phyloP scores from a whole-genome alignment of 2,797 vertebrate genomes.

The Platyrinchus mystaceus region DNA sequence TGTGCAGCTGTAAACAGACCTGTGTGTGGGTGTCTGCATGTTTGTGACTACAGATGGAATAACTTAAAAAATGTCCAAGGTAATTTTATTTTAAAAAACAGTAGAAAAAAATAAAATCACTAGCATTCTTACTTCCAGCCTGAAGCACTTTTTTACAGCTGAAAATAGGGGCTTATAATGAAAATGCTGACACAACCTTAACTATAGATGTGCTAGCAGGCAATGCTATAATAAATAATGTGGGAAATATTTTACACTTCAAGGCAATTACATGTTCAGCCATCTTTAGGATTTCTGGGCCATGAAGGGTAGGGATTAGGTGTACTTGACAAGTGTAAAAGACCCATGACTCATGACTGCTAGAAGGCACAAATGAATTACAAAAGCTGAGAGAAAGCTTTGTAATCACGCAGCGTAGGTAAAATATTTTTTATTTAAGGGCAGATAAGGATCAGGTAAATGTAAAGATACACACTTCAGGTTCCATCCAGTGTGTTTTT shows the following conservation, averaged over 20 bases:
- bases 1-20: not conserved
- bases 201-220: slow-evolving; percentile 71
- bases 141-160: slow-evolving; percentile 71
- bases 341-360: slow-evolving; percentile 77
- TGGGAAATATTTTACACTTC: slow-evolving; percentile 79
- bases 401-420: slow-evolving; percentile 64
- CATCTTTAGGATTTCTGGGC: slow-evolving; percentile 78
- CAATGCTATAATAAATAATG: slow-evolving; percentile 75
- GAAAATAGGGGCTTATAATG: slow-evolving; percentile 73
- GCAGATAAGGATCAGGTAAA: slow-evolving; percentile 41
- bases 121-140: slow-evolving; percentile 63
- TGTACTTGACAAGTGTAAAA: slow-evolving; percentile 78
- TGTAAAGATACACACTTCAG: not conserved
- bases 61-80: slow-evolving; percentile 46
- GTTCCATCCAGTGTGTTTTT: not conserved
- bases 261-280: slow-evolving; percentile 80
- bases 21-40: not conserved
- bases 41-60: not conserved
- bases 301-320: slow-evolving; percentile 78
- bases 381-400: slow-evolving; percentile 71
- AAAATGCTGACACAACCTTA: slow-evolving; percentile 80
- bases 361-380: slow-evolving; percentile 76
- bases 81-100: slow-evolving; percentile 56
- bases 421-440: slow-evolving; percentile 69
- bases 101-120: slow-evolving; percentile 43